These are phyloP conservation scores for Oncorhynchus tshawytscha DNA, from an alignment of 2,113 vertebrate species.

Conservation along the genomic window DNA sequence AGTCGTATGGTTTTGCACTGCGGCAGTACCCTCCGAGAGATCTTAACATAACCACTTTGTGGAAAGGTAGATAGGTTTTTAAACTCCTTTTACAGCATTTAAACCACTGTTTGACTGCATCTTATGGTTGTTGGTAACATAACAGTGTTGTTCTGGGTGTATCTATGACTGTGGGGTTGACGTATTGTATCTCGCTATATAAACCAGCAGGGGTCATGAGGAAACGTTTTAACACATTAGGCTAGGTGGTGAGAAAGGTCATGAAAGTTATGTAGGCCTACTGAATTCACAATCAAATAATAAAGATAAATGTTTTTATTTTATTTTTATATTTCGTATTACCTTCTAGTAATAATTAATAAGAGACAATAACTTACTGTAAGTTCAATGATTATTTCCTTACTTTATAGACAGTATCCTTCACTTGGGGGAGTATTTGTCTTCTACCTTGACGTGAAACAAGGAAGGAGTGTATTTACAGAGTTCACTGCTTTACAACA, in stretches of 20 bases:
- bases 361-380: background rate
- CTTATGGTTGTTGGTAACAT: background rate
- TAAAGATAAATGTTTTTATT: background rate
- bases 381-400: too few relatives aligned
- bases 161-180: background rate
- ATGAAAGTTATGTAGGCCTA: background rate
- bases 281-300: background rate
- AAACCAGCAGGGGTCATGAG: background rate
- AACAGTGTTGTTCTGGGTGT: background rate
- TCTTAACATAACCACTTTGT: slow-evolving; percentile 33
- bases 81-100: slow-evolving; percentile 22
- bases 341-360: background rate
- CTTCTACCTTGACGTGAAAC: slow-evolving; percentile 64
- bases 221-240: slow-evolving; percentile 21
- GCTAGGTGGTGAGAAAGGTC: background rate
- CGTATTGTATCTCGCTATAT: background rate
- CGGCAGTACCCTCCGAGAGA: slow-evolving; percentile 36
- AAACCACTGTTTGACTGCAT: background rate
- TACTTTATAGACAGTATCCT: too few relatives aligned
- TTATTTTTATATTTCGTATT: background rate
- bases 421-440: slow-evolving; percentile 34
- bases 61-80: slow-evolving; percentile 23
- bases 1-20: slow-evolving; percentile 44
- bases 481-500: slow-evolving; percentile 55
- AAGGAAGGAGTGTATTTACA: slow-evolving; percentile 70